These are phyloP conservation scores for Phataginus tricuspis DNA, from an alignment of 2,797 vertebrate species.

Conservation along the genomic window DNA sequence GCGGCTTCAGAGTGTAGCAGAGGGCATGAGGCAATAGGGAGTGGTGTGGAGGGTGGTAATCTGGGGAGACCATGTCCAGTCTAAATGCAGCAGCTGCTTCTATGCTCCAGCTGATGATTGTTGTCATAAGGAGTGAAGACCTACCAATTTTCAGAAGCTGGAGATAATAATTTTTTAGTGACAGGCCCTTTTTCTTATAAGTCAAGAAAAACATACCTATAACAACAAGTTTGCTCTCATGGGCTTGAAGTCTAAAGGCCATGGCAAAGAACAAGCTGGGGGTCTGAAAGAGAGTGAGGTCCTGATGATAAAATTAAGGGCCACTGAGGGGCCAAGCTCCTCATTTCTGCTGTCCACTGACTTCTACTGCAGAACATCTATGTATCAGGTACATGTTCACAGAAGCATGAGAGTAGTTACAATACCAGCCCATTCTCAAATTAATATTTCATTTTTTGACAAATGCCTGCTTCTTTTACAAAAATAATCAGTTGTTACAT, in stretches of 20 bases:
- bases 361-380: accelerated
- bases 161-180: not conserved
- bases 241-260: not conserved
- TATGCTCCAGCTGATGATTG: accelerated
- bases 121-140: not conserved
- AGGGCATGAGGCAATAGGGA: not conserved
- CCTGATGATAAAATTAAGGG: not conserved
- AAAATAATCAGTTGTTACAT: not conserved
- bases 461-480: not conserved
- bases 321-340: no score
- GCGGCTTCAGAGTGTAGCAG: not conserved
- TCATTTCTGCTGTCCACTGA: accelerated
- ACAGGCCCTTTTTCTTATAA: not conserved
- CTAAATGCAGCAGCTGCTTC: not conserved
- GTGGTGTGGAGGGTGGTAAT: not conserved
- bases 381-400: accelerated
- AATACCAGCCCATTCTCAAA: not conserved
- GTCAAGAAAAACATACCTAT: not conserved
- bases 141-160: not conserved
- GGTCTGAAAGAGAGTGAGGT: not conserved
- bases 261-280: not conserved
- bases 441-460: not conserved
- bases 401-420: not conserved
- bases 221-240: no score
- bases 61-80: not conserved